A percentile compares a stretch with the other conserved stretches of the same genome.
These are phyloP conservation scores for Lasioglossum morio DNA, from an alignment of 2,888 invertebrate species.

Conservation along the genomic window DNA sequence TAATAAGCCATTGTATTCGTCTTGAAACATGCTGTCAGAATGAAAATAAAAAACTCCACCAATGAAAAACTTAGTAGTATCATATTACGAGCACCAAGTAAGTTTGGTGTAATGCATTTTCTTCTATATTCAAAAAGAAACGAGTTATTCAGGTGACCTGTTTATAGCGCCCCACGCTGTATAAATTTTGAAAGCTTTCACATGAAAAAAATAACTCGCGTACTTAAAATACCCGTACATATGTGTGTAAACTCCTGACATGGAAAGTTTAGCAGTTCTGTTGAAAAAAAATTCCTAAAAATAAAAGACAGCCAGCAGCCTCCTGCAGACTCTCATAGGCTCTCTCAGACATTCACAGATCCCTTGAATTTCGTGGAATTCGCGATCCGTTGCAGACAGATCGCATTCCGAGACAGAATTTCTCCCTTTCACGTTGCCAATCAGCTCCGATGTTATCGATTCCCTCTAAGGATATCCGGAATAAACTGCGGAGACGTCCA, in stretches of 20 bases:
- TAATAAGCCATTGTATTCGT: too few species aligned
- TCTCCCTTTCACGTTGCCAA: not conserved
- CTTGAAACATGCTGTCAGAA: too few species aligned
- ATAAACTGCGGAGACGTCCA: constrained; percentile 18
- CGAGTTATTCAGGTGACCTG: too few species aligned
- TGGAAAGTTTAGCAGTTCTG: not conserved
- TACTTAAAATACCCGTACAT: too few species aligned
- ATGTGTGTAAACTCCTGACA: too few species aligned
- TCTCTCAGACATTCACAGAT: not conserved
- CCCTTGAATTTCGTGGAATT: not conserved
- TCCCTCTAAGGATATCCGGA: not conserved
- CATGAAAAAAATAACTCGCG: too few species aligned
- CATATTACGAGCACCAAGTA: too few species aligned
- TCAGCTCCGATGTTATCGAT: not conserved
- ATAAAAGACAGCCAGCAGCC: not conserved
- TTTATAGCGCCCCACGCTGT: not conserved
- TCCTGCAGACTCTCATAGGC: not conserved
- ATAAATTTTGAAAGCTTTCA: not conserved
- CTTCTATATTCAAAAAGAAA: too few species aligned
- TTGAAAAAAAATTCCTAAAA: not conserved
- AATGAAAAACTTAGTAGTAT: too few species aligned
- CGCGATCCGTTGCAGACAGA: not conserved
- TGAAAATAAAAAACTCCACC: too few species aligned
- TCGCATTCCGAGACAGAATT: not conserved
- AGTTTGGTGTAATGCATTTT: too few species aligned